A percentile compares a stretch with the other conserved stretches of the same genome.
phyloP scores from a whole-genome alignment of 2,888 invertebrate species.

The Sialis lutaria region DNA sequence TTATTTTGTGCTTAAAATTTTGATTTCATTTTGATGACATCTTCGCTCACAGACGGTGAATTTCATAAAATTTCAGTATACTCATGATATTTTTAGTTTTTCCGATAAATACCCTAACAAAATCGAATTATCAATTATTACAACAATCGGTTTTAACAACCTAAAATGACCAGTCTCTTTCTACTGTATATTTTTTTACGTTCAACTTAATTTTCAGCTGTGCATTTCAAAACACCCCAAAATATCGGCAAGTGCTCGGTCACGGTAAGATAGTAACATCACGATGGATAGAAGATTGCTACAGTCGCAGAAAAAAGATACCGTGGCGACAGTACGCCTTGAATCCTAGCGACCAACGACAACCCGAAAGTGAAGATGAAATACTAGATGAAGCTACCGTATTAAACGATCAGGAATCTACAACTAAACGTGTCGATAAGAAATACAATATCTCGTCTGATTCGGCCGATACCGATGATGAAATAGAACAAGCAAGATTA shows the following conservation, averaged over 20 bases:
- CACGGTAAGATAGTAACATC: conserved; percentile 46
- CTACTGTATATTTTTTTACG: too few relatives aligned
- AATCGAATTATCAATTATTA: too few relatives aligned
- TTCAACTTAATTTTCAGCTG: conserved; percentile 39
- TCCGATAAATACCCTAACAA: too few relatives aligned
- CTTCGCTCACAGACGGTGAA: too few relatives aligned
- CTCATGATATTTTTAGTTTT: too few relatives aligned
- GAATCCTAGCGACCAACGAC: conserved; percentile 26
- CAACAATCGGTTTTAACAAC: too few relatives aligned
- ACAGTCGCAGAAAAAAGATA: conserved; percentile 35
- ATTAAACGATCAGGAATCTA: conserved; percentile 7
- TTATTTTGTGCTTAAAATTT: too few relatives aligned
- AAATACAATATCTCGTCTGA: conserved; percentile 14
- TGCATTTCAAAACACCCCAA: conserved; percentile 79
- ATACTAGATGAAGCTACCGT: conserved; percentile 23
- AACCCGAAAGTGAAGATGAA: conserved; percentile 34
- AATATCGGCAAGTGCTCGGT: conserved; percentile 53
- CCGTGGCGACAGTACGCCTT: conserved; percentile 48
- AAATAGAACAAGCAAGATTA: conserved; percentile 31
- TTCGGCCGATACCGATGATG: conserved; percentile 41
- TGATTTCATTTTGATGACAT: too few relatives aligned
- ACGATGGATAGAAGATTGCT: conserved; percentile 59
- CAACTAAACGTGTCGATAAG: conserved; percentile 2
- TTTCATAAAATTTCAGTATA: too few relatives aligned
- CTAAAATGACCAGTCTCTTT: too few relatives aligned